A percentile compares a stretch with the other conserved stretches of the same genome.
These are phyloP conservation scores for Belonocnema kinseyi DNA, from an alignment of 1,140 invertebrate genomes.

Conservation along the genomic window DNA sequence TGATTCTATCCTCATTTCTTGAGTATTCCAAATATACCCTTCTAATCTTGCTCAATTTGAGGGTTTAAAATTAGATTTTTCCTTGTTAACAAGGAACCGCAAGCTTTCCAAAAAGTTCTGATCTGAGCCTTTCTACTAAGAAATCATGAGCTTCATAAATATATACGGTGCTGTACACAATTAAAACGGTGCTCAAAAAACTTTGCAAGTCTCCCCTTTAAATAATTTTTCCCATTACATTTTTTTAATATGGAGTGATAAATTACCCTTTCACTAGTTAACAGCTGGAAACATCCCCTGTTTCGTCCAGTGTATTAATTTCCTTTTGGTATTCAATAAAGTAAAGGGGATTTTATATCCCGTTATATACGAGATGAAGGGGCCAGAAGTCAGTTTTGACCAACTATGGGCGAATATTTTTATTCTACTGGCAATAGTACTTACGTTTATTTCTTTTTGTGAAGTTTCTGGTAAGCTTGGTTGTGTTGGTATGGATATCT, in stretches of 20 bases:
- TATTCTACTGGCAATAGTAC: neutral
- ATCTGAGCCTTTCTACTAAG: no score
- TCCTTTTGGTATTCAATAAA: no score
- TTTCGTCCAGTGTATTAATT: no score
- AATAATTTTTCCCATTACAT: no score
- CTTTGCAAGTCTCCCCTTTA: no score
- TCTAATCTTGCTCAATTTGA: slow-evolving; percentile 27
- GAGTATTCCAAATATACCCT: slow-evolving; percentile 42
- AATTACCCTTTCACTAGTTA: no score
- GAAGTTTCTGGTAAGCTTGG: neutral
- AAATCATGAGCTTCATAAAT: no score
- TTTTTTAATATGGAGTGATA: no score
- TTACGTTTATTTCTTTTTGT: neutral
- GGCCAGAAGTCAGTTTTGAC: slow-evolving; percentile 17
- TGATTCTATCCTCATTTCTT: slow-evolving; percentile 18
- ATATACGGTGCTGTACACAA: no score
- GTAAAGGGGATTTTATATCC: neutral
- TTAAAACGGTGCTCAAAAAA: no score
- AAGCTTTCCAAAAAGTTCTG: slow-evolving; percentile 32
- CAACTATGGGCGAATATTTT: neutral
- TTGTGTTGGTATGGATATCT: neutral
- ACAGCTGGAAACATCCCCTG: no score
- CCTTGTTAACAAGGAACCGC: slow-evolving; percentile 32
- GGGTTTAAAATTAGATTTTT: slow-evolving; percentile 30
- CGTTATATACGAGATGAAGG: neutral